Base-by-base conservation (phyloP, 2,113 vertebrate species). In the Tauraco erythrolophus region DNA sequence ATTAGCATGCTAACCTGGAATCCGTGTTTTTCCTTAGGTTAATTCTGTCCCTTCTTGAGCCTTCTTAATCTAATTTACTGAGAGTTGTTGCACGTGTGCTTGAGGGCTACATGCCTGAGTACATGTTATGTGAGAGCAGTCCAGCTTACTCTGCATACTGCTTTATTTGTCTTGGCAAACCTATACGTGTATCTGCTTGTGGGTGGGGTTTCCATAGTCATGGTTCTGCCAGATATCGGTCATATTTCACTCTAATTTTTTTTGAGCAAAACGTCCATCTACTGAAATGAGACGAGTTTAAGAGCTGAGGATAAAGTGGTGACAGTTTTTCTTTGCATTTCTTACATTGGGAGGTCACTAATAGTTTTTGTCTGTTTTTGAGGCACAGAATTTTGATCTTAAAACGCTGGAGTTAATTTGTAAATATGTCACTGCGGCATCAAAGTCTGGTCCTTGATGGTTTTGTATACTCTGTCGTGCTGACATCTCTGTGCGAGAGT, bases 121-220 rank as follows among this genome's bases (percentile, higher is more conserved):
- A 79, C 3, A 2, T 94, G 24, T 14, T 68, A 7, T 27, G 7
- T 35, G 88, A 93, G 78, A 79, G 65, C 62, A 75, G 75, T 83
- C 51, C 71, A 43, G 57, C 56, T 96, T 88, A 46, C 65, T 89
- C 51, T 91, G 77, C 62, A 83, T 86, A 27, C 69, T 81, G 51
- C 50, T 91, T 79, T 91, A 45, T 96, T 96, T 97, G 84, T 89
- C 88, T 95, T 94, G 93, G 94, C 92, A 93, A 82, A 79, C 19
- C 11, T 74, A 16, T n/a, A 45, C 2, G 0, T 86, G 7, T 83
- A 53, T 96, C 48, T 93, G 84, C 61, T 51, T 70, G 31, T 79
- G 87, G 87, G 70, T 83, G 79, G 88, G 58, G 92, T 89, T 94
- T 90, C 75, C 56, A 41, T 31, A 77, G 69, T 77, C 66, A 31